Percentiles rank a stretch among this genome's conserved stretches.
These are phyloP conservation scores for Alectura lathami DNA, from an alignment of 2,113 vertebrate species.

Conservation along the genomic window DNA sequence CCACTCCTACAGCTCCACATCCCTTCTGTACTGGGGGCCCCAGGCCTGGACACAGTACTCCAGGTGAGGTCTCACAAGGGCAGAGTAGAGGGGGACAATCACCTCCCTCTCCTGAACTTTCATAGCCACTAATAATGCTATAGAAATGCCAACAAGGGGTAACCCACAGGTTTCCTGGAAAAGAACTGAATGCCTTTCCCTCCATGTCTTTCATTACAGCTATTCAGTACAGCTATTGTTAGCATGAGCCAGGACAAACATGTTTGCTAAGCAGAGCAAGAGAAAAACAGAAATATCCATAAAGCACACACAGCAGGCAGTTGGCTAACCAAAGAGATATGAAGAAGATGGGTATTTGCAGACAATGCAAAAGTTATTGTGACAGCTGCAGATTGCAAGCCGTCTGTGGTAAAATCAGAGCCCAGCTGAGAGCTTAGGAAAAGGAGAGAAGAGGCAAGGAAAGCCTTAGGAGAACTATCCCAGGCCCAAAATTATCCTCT, in stretches of 20 bases:
- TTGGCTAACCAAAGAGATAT: neutral
- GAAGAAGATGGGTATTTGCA: conserved; percentile 30
- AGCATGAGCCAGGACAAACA: neutral
- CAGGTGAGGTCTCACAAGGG: too few species aligned
- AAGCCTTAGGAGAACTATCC: neutral
- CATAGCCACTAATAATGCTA: neutral
- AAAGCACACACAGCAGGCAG: neutral
- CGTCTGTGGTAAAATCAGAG: conserved; percentile 19
- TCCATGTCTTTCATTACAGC: neutral
- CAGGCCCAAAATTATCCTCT: neutral
- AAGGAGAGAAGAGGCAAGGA: neutral
- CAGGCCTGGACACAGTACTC: too few species aligned
- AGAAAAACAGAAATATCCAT: conserved; percentile 6
- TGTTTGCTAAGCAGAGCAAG: neutral
- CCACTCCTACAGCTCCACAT: too few species aligned
- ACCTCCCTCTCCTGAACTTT: neutral
- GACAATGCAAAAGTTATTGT: conserved; percentile 44
- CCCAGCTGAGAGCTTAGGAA: neutral
- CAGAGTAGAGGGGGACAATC: too few species aligned
- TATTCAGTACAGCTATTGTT: neutral
- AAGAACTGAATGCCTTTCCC: neutral
- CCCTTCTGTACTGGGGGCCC: too few species aligned
- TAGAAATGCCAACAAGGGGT: neutral
- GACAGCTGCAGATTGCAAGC: conserved; percentile 45
- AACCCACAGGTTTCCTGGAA: neutral